Percentiles rank a stretch among this genome's conserved stretches.
Conservation (phyloP, 2,888 invertebrate genomes). For the Iphiclides podalirius region DNA sequence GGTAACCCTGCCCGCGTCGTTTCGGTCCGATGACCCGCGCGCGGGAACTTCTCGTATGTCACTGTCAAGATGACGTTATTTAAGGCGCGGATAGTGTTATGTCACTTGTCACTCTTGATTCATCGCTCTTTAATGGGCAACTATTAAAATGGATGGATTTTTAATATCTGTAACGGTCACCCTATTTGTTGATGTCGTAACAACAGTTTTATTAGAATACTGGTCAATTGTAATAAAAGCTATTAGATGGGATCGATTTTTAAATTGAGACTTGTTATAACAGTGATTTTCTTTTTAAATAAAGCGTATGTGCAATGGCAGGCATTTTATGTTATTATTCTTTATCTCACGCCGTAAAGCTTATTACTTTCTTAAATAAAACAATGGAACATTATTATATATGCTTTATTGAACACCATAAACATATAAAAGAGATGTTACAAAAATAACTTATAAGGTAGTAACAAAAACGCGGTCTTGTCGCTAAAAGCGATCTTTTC, state of each 20-base stretch:
- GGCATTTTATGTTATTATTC: too few relatives aligned
- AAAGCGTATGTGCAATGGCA: too few relatives aligned
- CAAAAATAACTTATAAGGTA: too few relatives aligned
- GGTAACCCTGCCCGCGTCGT: slow-evolving; percentile 11
- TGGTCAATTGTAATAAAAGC: neutral
- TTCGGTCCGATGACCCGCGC: slow-evolving; percentile 42
- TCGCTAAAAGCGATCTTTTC: too few relatives aligned
- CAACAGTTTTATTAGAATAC: neutral
- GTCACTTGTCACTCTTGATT: slow-evolving; percentile 19
- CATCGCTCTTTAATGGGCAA: neutral
- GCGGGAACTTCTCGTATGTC: slow-evolving; percentile 13
- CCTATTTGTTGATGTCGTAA: neutral
- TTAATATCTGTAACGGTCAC: neutral
- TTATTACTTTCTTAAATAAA: too few relatives aligned
- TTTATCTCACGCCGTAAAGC: too few relatives aligned
- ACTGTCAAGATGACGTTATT: slow-evolving; percentile 23
- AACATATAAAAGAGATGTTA: too few relatives aligned
- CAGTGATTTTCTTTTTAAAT: neutral
- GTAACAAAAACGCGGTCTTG: too few relatives aligned
- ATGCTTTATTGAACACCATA: too few relatives aligned
- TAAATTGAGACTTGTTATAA: neutral
- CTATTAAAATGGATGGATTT: slow-evolving; percentile 3
- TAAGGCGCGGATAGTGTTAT: slow-evolving; percentile 19
- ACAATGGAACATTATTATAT: too few relatives aligned
- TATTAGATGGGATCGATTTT: neutral